Percentiles rank a stretch among this genome's conserved stretches.
Conservation (phyloP, 1,140 invertebrate species). For the Amyelois transitella region DNA sequence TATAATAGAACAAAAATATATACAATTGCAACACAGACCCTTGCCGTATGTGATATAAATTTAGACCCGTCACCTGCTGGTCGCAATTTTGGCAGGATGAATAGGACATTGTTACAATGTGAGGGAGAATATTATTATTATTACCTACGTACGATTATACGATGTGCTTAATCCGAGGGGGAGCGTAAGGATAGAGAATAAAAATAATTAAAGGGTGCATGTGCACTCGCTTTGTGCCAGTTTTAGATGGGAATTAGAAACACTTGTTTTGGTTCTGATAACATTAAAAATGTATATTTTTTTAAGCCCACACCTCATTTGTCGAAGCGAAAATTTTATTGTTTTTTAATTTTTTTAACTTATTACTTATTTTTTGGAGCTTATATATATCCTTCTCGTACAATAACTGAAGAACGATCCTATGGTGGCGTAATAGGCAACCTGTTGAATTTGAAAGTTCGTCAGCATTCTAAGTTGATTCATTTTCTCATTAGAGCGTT, state of each 20-base stretch:
- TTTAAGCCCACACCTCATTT: no score
- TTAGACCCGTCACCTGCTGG: slow-evolving; percentile 22
- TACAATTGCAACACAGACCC: neutral
- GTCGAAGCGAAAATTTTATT: no score
- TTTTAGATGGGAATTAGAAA: neutral
- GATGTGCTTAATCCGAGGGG: slow-evolving; percentile 15
- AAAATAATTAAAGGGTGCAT: slow-evolving; percentile 15
- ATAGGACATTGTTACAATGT: slow-evolving; percentile 12
- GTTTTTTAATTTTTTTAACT: no score
- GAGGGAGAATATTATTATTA: slow-evolving; percentile 23
- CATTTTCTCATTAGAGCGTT: neutral
- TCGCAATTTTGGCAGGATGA: slow-evolving; percentile 15
- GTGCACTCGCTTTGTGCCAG: slow-evolving; percentile 1
- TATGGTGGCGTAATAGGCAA: neutral
- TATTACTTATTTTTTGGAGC: no score
- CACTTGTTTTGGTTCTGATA: neutral
- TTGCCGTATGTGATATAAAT: slow-evolving; percentile 5
- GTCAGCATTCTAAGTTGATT: neutral
- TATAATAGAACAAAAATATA: no score
- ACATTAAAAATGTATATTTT: no score
- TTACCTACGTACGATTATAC: slow-evolving; percentile 1
- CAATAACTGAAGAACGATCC: no score
- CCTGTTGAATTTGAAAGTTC: neutral
- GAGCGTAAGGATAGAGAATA: neutral
- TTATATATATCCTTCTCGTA: no score